A percentile compares a stretch with the other conserved stretches of the same genome.
Evolutionary conservation across 1,140 invertebrate genomes (phyloP).

Genomic region (Apolygus lucorum): DNA sequence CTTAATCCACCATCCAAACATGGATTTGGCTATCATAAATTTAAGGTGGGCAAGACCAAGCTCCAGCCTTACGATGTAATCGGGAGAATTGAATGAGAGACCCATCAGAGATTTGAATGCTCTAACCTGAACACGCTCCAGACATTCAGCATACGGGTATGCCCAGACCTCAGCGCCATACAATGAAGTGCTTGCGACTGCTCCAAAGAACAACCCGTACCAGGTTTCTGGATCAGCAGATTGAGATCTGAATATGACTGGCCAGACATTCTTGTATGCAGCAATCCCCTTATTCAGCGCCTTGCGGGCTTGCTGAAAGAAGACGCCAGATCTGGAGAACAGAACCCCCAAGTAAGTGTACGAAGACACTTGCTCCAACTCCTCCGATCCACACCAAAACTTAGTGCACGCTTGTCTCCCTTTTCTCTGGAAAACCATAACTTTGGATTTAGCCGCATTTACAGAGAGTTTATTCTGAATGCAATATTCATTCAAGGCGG

Average conservation of each 20-base stretch:
- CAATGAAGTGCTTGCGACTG: background rate
- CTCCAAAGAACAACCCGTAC: background rate
- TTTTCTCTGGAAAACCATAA: slow-evolving; percentile 26
- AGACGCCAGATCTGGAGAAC: background rate
- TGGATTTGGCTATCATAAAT: too few relatives aligned
- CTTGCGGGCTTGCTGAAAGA: background rate
- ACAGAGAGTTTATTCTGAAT: slow-evolving; percentile 21
- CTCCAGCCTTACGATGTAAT: too few relatives aligned
- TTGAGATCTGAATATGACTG: background rate
- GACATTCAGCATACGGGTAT: background rate
- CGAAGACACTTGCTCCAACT: background rate
- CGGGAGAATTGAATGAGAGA: too few relatives aligned
- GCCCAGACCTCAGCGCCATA: background rate
- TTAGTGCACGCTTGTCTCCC: background rate
- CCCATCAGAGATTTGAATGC: background rate
- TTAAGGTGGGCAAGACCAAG: too few relatives aligned
- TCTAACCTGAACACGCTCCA: background rate
- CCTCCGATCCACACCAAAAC: background rate
- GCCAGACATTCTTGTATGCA: background rate
- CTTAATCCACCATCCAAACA: too few relatives aligned
- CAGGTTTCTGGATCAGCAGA: background rate
- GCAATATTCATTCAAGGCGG: slow-evolving; percentile 27
- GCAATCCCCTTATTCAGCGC: background rate
- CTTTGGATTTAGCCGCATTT: slow-evolving; percentile 25
- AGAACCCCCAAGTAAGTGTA: background rate